Evolutionary conservation across 2,113 vertebrate genomes (phyloP).

Genomic region (Istiophorus platypterus): DNA sequence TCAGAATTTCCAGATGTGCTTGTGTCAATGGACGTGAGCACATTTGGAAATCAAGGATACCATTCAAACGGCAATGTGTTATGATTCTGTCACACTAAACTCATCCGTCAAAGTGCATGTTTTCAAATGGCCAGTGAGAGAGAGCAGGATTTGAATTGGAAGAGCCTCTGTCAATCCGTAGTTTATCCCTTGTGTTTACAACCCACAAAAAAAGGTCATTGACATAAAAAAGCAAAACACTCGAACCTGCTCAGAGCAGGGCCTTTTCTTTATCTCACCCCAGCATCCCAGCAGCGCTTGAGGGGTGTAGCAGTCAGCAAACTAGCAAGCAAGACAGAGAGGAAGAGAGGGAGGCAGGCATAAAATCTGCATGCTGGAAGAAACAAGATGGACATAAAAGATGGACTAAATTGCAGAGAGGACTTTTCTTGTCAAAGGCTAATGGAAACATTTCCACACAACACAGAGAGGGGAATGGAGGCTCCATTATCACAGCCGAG

Average conservation of each 20-base stretch:
- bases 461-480: conserved; percentile 81
- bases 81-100: conserved; percentile 67
- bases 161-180: conserved; percentile 72
- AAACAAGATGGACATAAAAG: conserved; percentile 89
- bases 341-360: conserved; percentile 73
- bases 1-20: conserved; percentile 86
- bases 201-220: conserved; percentile 80
- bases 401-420: conserved; percentile 85
- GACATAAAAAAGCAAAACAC: conserved; percentile 83
- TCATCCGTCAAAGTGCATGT: conserved; percentile 71
- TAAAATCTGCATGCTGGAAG: conserved; percentile 87
- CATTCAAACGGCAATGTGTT: conserved; percentile 72
- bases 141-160: conserved; percentile 69
- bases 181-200: conserved; percentile 82
- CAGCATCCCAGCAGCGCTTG: conserved; percentile 80
- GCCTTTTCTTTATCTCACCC: conserved; percentile 81
- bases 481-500: conserved; percentile 85
- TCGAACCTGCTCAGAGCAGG: conserved; percentile 80
- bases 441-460: conserved; percentile 88
- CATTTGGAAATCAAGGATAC: conserved; percentile 76
- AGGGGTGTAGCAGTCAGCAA: conserved; percentile 74
- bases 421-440: conserved; percentile 87
- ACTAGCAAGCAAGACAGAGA: conserved; percentile 66
- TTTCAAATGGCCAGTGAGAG: conserved; percentile 70
- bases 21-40: conserved; percentile 64